These are phyloP conservation scores for Thera britannica DNA, from an alignment of 2,888 invertebrate genomes.

Conservation along the genomic window DNA sequence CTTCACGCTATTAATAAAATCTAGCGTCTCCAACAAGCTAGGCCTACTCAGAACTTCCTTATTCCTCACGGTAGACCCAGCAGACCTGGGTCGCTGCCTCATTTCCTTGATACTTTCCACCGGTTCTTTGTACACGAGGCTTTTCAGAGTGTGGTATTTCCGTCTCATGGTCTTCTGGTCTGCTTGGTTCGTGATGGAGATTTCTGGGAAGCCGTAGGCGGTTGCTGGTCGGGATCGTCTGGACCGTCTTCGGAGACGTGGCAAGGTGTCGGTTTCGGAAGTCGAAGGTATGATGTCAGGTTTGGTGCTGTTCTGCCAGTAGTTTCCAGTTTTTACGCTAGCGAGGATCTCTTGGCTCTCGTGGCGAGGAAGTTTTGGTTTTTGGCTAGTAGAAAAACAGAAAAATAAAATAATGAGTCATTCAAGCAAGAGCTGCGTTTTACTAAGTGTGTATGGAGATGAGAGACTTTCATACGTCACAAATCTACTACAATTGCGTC, in stretches of 20 bases:
- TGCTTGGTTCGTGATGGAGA: slow-evolving; percentile 69
- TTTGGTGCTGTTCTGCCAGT: slow-evolving; percentile 73
- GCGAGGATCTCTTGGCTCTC: slow-evolving; percentile 73
- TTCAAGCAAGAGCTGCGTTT: too few relatives aligned
- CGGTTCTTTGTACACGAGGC: slow-evolving; percentile 74
- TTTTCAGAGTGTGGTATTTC: slow-evolving; percentile 64
- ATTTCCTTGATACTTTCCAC: slow-evolving; percentile 73
- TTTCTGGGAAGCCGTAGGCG: slow-evolving; percentile 74
- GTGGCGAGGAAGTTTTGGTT: slow-evolving; percentile 55
- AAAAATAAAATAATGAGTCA: neutral
- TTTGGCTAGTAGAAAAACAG: slow-evolving; percentile 20
- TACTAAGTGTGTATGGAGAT: too few relatives aligned
- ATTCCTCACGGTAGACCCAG: slow-evolving; percentile 74
- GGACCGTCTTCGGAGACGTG: slow-evolving; percentile 62
- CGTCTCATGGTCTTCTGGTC: slow-evolving; percentile 67
- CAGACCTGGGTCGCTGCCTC: slow-evolving; percentile 72
- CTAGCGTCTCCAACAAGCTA: slow-evolving; percentile 75
- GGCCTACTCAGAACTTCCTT: slow-evolving; percentile 74
- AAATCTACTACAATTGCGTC: too few relatives aligned
- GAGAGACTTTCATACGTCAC: too few relatives aligned
- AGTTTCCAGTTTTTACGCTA: slow-evolving; percentile 71
- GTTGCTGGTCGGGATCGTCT: slow-evolving; percentile 65
- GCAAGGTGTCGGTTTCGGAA: slow-evolving; percentile 53
- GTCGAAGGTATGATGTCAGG: slow-evolving; percentile 75
- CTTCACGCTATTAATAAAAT: slow-evolving; percentile 77